These are phyloP conservation scores for Odontesthes bonariensis DNA, from an alignment of 2,113 vertebrate genomes.

Conservation along the genomic window DNA sequence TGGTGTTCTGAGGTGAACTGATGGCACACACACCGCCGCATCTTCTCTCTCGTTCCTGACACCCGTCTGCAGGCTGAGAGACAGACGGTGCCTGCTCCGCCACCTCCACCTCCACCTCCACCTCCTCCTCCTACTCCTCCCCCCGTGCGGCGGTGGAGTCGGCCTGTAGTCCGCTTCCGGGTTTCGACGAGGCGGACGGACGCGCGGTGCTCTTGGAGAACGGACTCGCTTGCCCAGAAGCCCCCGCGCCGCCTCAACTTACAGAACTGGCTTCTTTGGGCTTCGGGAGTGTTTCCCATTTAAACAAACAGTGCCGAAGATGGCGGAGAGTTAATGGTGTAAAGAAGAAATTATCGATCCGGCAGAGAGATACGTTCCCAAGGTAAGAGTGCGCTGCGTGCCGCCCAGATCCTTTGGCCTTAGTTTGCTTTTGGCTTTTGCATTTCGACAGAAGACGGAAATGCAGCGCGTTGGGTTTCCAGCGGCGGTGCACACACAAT, in stretches of 20 bases:
- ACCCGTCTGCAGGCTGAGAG: slow-evolving; percentile 70
- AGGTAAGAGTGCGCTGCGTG: slow-evolving; percentile 62
- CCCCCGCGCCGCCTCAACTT: slow-evolving; percentile 69
- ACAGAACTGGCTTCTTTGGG: slow-evolving; percentile 83
- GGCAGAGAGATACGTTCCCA: slow-evolving; percentile 44
- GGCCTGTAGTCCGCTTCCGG: slow-evolving; percentile 78
- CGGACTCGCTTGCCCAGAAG: slow-evolving; percentile 78
- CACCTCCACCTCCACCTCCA: slow-evolving; percentile 13
- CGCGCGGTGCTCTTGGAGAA: neutral
- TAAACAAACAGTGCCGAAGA: slow-evolving; percentile 88
- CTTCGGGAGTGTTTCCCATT: slow-evolving; percentile 86
- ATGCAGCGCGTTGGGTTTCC: slow-evolving; percentile 61
- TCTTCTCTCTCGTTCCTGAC: slow-evolving; percentile 62
- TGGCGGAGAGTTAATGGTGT: slow-evolving; percentile 86
- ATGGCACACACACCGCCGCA: slow-evolving; percentile 58
- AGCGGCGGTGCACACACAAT: slow-evolving; percentile 61
- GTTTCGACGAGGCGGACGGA: neutral
- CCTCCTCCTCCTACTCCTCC: slow-evolving; percentile 29
- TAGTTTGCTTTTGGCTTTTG: slow-evolving; percentile 59
- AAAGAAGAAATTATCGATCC: slow-evolving; percentile 79
- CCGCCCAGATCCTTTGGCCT: neutral
- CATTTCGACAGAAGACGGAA: slow-evolving; percentile 57
- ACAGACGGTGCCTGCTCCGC: slow-evolving; percentile 55
- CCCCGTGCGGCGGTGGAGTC: slow-evolving; percentile 59
- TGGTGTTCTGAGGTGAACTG: slow-evolving; percentile 48